Evolutionary conservation across 2,113 vertebrate genomes (phyloP).

Genomic region (Pseudorasbora parva): DNA sequence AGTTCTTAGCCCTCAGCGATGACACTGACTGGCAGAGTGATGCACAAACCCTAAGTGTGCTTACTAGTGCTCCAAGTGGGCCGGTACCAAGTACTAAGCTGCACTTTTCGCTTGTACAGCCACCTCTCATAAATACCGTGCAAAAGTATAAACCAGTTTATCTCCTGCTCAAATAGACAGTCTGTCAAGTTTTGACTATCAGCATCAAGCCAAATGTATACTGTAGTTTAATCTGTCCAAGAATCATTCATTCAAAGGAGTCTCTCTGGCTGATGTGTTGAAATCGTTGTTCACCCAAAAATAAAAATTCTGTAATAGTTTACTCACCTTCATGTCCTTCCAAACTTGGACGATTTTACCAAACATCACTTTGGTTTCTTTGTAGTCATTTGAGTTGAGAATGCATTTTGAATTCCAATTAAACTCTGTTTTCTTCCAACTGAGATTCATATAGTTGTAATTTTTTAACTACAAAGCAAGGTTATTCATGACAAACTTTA

Average conservation of each 20-base stretch:
- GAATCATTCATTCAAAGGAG: not conserved
- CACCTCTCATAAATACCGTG: not conserved
- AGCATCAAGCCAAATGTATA: not conserved
- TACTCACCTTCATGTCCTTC: not conserved
- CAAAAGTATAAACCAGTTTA: not conserved
- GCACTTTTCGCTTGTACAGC: not conserved
- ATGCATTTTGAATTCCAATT: not conserved
- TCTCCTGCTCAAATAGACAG: not conserved
- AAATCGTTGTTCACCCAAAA: not conserved
- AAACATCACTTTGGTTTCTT: not conserved
- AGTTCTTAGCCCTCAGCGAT: not conserved
- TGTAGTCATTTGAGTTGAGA: not conserved
- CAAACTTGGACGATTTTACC: not conserved
- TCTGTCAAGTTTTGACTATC: not conserved
- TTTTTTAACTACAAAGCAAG: not conserved
- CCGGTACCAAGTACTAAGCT: not conserved
- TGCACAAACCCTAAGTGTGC: slow-evolving; percentile 3
- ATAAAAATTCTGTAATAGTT: not conserved
- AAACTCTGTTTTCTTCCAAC: no score
- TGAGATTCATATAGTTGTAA: not conserved
- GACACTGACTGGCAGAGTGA: slow-evolving; percentile 4
- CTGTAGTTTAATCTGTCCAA: not conserved
- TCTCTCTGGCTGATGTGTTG: not conserved
- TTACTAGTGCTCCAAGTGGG: not conserved
- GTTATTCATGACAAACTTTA: not conserved